Evolutionary conservation across 2,888 invertebrate genomes (phyloP).

Genomic region (Tenodera sinensis): DNA sequence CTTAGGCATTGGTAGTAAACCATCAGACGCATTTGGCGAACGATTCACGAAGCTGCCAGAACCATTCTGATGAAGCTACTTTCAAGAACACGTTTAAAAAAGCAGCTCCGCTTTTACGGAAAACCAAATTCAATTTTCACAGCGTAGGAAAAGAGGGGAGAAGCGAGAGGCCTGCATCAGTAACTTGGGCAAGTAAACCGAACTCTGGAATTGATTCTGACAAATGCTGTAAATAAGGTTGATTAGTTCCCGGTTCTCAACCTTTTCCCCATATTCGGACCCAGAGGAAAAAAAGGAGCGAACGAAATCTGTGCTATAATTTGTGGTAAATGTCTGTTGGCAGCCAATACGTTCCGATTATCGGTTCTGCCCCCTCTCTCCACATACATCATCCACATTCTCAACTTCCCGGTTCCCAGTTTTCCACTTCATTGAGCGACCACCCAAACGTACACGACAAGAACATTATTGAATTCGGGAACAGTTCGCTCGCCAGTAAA

Average conservation of each 20-base stretch:
- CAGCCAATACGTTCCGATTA: not conserved
- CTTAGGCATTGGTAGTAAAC: not conserved
- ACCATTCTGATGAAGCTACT: not conserved
- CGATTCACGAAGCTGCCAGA: not conserved
- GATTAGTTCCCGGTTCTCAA: not conserved
- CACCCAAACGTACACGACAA: not conserved
- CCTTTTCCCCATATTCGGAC: not conserved
- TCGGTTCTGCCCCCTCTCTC: not conserved
- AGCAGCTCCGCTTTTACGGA: not conserved
- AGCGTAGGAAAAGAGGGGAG: not conserved
- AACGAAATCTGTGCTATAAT: not conserved
- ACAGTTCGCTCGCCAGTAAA: slow-evolving; percentile 1
- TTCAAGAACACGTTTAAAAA: not conserved
- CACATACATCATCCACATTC: not conserved
- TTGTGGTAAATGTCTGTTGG: not conserved
- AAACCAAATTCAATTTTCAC: not conserved
- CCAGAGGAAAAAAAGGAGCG: not conserved
- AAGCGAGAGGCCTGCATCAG: not conserved
- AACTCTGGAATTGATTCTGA: not conserved
- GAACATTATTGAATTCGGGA: not conserved
- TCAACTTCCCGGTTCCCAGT: not conserved
- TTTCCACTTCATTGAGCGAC: not conserved
- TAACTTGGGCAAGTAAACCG: not conserved
- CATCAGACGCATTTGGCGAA: not conserved
- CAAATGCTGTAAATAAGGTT: not conserved